Percentiles rank a stretch among this genome's conserved stretches.
phyloP scores from a whole-genome alignment of 2,797 vertebrate genomes.

The Tolypeutes matacus region DNA sequence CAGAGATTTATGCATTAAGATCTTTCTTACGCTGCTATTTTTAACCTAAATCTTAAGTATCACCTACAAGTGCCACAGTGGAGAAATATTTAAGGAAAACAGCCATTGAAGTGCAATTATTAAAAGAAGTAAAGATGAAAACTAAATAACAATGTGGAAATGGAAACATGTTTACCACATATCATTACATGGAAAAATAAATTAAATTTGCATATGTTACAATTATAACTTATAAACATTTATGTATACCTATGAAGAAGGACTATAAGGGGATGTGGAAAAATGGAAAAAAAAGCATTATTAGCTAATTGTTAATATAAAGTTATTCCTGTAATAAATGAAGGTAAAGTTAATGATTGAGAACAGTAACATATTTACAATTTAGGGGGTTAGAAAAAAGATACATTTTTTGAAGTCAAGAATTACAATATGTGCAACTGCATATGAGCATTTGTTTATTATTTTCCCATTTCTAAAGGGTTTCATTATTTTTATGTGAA shows the following conservation, averaged over 20 bases:
- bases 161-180: neutral
- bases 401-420: neutral
- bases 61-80: neutral
- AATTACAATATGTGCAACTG: neutral
- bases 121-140: neutral
- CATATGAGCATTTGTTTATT: neutral
- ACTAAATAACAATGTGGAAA: neutral
- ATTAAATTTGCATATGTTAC: neutral
- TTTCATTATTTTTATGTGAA: neutral
- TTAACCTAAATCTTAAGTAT: slow-evolving; percentile 73
- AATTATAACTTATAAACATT: neutral
- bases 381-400: neutral
- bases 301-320: neutral
- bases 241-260: neutral
- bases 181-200: neutral
- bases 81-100: slow-evolving; percentile 30
- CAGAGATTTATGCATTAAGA: slow-evolving; percentile 12
- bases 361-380: neutral
- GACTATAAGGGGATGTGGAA: neutral
- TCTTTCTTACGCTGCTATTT: slow-evolving; percentile 62
- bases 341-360: neutral
- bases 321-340: neutral
- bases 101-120: neutral
- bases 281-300: neutral
- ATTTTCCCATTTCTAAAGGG: neutral